phyloP scores from a whole-genome alignment of 2,888 invertebrate genomes.

The Heterodera filipjevi region DNA sequence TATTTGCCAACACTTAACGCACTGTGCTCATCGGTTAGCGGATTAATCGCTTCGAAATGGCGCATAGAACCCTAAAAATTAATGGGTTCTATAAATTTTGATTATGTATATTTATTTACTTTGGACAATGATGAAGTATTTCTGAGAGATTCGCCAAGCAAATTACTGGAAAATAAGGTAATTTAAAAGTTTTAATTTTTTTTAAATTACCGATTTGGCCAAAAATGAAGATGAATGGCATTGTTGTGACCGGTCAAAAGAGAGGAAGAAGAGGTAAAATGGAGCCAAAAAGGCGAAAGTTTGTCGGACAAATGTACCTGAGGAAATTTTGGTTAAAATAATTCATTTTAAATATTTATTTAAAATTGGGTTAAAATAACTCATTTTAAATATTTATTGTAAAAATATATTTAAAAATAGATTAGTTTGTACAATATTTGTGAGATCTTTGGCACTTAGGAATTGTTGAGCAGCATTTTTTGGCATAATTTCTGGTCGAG shows the following conservation, averaged over 20 bases:
- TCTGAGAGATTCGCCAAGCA: background rate
- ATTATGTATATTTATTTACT: background rate
- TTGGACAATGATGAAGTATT: background rate
- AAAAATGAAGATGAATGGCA: conserved; percentile 11
- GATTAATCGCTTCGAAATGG: conserved; percentile 31
- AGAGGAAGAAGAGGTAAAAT: background rate
- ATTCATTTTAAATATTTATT: background rate
- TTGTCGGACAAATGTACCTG: background rate
- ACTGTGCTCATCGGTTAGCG: conserved; percentile 21
- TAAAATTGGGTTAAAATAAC: background rate
- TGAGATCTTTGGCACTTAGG: background rate
- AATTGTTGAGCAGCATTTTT: background rate
- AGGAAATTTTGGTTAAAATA: background rate
- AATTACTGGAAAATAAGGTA: conserved; percentile 10
- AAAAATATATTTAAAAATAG: too few relatives aligned
- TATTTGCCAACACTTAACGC: conserved; percentile 35
- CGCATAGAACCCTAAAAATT: conserved; percentile 11
- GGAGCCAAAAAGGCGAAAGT: background rate
- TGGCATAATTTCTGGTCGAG: background rate
- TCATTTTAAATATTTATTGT: background rate
- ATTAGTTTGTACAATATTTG: background rate
- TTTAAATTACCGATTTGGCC: background rate
- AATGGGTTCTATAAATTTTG: background rate
- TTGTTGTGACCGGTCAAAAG: background rate
- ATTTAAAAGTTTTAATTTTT: background rate